Conservation (phyloP, 2,888 invertebrate species). For the Latheticus oryzae region DNA sequence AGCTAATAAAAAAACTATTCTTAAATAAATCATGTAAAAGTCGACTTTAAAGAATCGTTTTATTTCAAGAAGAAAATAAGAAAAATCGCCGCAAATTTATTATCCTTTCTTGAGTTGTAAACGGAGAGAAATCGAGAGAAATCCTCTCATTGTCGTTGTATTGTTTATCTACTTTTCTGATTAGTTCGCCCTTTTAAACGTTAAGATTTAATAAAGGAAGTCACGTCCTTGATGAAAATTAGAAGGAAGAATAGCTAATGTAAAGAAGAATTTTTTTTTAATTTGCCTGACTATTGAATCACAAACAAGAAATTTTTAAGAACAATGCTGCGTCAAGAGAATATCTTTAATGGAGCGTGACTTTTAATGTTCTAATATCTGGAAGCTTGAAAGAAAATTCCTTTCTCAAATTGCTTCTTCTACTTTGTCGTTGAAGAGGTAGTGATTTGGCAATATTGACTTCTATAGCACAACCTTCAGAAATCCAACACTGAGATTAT, state of each 20-base stretch:
- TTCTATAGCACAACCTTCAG: no score
- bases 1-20: no score
- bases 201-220: conserved; percentile 13
- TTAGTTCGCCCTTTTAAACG: not conserved
- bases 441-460: no score
- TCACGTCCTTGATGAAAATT: no score
- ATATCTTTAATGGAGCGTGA: conserved; percentile 43
- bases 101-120: no score
- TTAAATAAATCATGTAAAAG: no score
- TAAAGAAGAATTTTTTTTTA: not conserved
- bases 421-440: no score
- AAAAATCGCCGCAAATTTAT: no score
- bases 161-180: conserved; percentile 4
- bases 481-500: no score
- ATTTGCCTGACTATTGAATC: conserved; percentile 29
- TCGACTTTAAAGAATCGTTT: conserved; percentile 2
- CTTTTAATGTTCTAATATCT: conserved; percentile 42
- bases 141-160: not conserved
- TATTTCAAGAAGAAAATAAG: conserved; percentile 23
- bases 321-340: conserved; percentile 32
- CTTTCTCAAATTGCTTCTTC: conserved; percentile 38
- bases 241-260: not conserved
- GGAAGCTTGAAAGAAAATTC: conserved; percentile 38
- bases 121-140: conserved; percentile 5
- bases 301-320: conserved; percentile 39